Percentiles rank a stretch among this genome's conserved stretches.
Conservation (phyloP, 2,888 invertebrate species). For the Ephialtes manifestator region DNA sequence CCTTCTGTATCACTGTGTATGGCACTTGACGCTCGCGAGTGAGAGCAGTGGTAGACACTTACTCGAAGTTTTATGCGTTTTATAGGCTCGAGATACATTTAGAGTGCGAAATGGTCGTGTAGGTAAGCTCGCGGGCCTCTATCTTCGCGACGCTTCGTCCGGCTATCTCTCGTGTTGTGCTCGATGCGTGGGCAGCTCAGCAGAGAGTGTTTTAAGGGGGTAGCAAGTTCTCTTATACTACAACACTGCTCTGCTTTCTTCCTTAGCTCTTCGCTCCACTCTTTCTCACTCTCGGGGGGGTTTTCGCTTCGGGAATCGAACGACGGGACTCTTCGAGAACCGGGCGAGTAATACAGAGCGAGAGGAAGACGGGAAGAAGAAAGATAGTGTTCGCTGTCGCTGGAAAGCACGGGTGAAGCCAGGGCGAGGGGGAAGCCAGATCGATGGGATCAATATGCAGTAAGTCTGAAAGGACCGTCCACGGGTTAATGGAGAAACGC, state of each 20-base stretch:
- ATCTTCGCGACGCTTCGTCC: conserved; percentile 42
- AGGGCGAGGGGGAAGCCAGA: conserved; percentile 77
- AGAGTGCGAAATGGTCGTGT: conserved; percentile 74
- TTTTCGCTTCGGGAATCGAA: conserved; percentile 62
- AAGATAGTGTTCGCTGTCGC: conserved; percentile 38
- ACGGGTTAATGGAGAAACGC: conserved; percentile 82
- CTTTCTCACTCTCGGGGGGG: conserved; percentile 56
- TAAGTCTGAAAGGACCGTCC: conserved; percentile 82
- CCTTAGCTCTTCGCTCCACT: conserved; percentile 21
- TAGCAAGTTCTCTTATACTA: conserved; percentile 42
- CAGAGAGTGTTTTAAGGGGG: conserved; percentile 63
- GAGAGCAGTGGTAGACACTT: conserved; percentile 70
- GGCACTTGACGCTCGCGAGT: conserved; percentile 72
- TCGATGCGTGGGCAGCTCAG: conserved; percentile 65
- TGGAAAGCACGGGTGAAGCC: conserved; percentile 38
- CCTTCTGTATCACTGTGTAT: conserved; percentile 68
- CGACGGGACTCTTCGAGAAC: background rate
- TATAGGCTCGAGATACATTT: conserved; percentile 75
- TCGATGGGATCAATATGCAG: conserved; percentile 85
- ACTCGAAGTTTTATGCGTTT: conserved; percentile 77
- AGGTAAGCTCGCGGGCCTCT: conserved; percentile 56
- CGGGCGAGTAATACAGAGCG: conserved; percentile 8
- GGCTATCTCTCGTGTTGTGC: conserved; percentile 39
- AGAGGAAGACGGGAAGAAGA: conserved; percentile 61
- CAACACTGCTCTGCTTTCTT: conserved; percentile 42